Conservation (phyloP, 1,140 invertebrate species). For the Zaprionus kolodkinae region DNA sequence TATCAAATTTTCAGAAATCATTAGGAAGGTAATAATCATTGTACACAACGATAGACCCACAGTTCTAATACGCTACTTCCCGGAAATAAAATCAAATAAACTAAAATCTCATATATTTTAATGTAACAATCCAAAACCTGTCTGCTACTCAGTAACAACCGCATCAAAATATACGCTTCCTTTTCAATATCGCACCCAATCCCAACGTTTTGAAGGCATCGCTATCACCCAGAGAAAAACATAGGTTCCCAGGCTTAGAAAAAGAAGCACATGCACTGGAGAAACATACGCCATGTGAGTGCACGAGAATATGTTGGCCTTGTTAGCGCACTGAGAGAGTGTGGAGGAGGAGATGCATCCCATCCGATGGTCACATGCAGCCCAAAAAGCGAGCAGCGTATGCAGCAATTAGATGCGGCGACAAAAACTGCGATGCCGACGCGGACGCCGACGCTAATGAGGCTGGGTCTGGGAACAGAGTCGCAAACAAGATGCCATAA, state of each 20-base stretch:
- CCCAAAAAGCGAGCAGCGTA: slow-evolving; percentile 50
- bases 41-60: too few relatives aligned
- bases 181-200: neutral
- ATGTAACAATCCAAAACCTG: neutral
- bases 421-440: slow-evolving; percentile 56
- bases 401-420: slow-evolving; percentile 79
- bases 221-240: slow-evolving; percentile 36
- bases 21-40: too few relatives aligned
- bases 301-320: slow-evolving; percentile 78
- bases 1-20: too few relatives aligned
- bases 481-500: slow-evolving; percentile 48
- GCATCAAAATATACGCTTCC: neutral
- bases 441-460: slow-evolving; percentile 73
- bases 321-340: slow-evolving; percentile 67
- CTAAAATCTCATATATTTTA: neutral
- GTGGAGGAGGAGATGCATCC: slow-evolving; percentile 11
- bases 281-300: slow-evolving; percentile 70
- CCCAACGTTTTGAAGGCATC: neutral
- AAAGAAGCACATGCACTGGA: slow-evolving; percentile 49
- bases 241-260: slow-evolving; percentile 75
- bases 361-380: slow-evolving; percentile 15
- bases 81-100: too few relatives aligned
- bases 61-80: too few relatives aligned
- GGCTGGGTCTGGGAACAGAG: slow-evolving; percentile 60
- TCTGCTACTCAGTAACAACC: neutral